Evolutionary conservation across 2,797 vertebrate species (phyloP), one percentile per base, ranked within the genome.

Genomic region (Ceryle rudis): DNA sequence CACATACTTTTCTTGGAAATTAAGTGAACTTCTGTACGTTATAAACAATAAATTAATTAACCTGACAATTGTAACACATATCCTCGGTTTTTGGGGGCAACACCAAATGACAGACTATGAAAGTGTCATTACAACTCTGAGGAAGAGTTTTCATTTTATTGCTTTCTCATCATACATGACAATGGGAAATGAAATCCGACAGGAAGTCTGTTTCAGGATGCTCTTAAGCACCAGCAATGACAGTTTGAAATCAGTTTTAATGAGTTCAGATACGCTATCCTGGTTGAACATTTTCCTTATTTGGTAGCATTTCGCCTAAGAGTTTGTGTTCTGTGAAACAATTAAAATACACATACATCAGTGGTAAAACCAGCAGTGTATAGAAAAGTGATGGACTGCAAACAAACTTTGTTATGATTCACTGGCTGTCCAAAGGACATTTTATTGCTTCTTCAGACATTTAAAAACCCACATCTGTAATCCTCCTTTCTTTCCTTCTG

Each of bases 31-130:
- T 92, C 31, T 52, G 5, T 60, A 79, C 28, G 47, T 82, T 89
- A 79, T 55, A 91, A 95, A 62, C 31, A 94, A 86, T 73, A 93
- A 94, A 90, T 61, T 83, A 80, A 44, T 29, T 81, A 94, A 79
- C 55, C 9, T 4, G 6, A 81, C 64, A 95, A 69, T 54, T 9
- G 3, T 89, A 86, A 93, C 85, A 83, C 1, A 1, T 49, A 29
- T 60, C 72, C 72, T 93, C 92, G 51, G 2, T 5, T 83, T 89
- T 46, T 58, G 69, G n/a, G 87, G 35, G 35, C 21, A 92, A 67
- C 61, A 35, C 22, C 49, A 91, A 85, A 73, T 42, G 22, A 6
- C 41, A 91, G 57, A 88, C 22, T 74, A 18, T 79, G 65, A 92
- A 96, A 86, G 4, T 60, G 4, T 89, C 65, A 66, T 70, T 37